Percentiles rank a stretch among this genome's conserved stretches.
phyloP scores from a whole-genome alignment of 2,888 invertebrate species.

The Caenorhabditis zanzibari region DNA sequence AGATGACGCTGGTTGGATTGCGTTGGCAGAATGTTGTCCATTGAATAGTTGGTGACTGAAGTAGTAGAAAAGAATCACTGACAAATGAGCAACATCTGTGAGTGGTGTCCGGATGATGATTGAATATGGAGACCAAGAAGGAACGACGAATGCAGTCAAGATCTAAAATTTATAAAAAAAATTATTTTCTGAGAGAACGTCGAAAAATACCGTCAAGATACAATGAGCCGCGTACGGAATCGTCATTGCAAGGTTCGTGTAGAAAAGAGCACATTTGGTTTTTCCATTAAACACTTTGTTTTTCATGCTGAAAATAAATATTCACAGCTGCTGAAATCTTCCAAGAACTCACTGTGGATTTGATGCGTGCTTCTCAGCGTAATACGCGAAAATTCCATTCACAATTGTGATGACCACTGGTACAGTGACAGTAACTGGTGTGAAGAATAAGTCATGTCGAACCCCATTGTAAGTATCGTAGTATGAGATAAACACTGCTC shows the following conservation, averaged over 20 bases:
- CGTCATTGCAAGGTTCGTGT: constrained; percentile 4
- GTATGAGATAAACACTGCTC: constrained; percentile 14
- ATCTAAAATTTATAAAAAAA: not conserved
- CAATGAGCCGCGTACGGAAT: not conserved
- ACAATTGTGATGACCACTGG: not conserved
- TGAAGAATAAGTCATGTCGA: not conserved
- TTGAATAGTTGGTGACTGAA: not conserved
- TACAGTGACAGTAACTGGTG: not conserved
- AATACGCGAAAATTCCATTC: not conserved
- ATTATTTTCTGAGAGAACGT: not conserved
- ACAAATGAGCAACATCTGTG: not conserved
- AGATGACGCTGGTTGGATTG: not conserved
- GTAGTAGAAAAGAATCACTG: not conserved
- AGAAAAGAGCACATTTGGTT: not conserved
- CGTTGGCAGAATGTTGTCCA: not conserved
- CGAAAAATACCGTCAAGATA: not conserved
- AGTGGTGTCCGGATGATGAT: not conserved
- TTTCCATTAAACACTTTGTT: not conserved
- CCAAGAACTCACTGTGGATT: not conserved
- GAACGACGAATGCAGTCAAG: not conserved
- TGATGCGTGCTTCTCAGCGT: not conserved
- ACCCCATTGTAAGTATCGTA: not conserved
- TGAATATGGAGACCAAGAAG: not conserved
- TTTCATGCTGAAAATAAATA: not conserved
- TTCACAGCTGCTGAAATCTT: no score